Evolutionary conservation across 1,140 invertebrate genomes (phyloP), one percentile per base, ranked within the genome.

Genomic region (Caerostris extrusa): DNA sequence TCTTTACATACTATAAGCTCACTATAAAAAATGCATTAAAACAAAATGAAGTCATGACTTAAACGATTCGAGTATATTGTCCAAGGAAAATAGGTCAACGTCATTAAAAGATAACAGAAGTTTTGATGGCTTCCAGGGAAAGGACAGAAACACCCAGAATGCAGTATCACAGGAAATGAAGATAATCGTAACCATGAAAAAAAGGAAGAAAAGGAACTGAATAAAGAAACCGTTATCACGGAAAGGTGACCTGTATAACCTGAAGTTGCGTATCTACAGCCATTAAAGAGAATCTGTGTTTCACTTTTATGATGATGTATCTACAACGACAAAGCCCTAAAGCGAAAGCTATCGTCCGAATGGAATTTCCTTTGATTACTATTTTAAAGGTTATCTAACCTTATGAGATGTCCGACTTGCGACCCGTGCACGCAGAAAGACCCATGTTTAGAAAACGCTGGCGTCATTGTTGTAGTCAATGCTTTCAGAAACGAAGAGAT

Each of bases 251-350:
- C n/a, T n/a, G 14, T 17, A 67, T 67, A 17, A 67, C 61, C 61
- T n/a, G n/a, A n/a, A 67, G 61, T 67, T n/a, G n/a, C 61, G 61
- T 17, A 34, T 17, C 61, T 67, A n/a, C 17, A 6, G 61, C 61
- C 61, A 67, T 67, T 67, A 67, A 67, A 67, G 12, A n/a, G 12
- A 12, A 67, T 67, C 61, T 67, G 14, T 12, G n/a, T 67, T 17
- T 67, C 61, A 67, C 61, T 12, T 67, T 67, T 67, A 67, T 67
- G 61, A 67, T 67, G 61, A 67, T 67, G 61, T 67, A 67, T 67
- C n/a, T 67, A 67, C 61, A 67, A n/a, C n/a, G 12, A 67, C 61
- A n/a, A 67, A 67, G 61, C 14, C 17, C n/a, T 17, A 67, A 67
- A 67, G 61, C 61, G 12, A 67, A 67, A 67, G 61, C n/a, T 67